Base-by-base conservation (phyloP, 2,888 invertebrate genomes). In the Drosophila greeni region DNA sequence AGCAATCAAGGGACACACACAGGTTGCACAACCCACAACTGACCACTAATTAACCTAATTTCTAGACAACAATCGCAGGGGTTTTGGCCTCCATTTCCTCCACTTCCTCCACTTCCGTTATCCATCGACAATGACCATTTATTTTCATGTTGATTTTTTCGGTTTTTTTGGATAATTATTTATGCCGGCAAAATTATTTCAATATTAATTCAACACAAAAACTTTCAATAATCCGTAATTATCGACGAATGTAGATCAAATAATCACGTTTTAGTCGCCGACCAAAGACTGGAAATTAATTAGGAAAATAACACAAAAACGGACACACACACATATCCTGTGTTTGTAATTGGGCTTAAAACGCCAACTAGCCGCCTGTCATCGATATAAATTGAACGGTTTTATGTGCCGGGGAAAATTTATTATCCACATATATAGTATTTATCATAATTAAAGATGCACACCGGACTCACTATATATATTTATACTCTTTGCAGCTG, bases 11-110 rank as follows among this genome's bases (percentile, higher is more conserved):
- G 54, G 49, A 40, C 54, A 67, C 45, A 49, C 39, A 12, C 23
- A 42, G 42, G 70, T 78, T 73, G 70, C 64, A 66, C 70, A 80
- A 80, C 75, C 45, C 3, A 45, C 45, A 8, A 45, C 45, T 73
- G 74, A 76, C 80, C 80, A 76, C 82, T 77, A 81, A 81, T 81
- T 81, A 81, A 77, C 80, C 80, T 68, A 82, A 82, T 82, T 82
- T 76, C 73, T 66, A 61, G 62, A 40, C 49, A 57, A 48, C 68
- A 56, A 59, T 31, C 62, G 54, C 20, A 33, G 11, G 26, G 18
- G 29, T 31, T 12, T 29, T 18, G 47, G 29, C 18, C 31, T 18
- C 20, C 11, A n/a, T 16, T 14, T 11, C 8, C 47, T 23, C 11
- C 11, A 24, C 24, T 16, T 49, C 36, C 42, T 23, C 11, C 11